A percentile compares a stretch with the other conserved stretches of the same genome.
phyloP scores from a whole-genome alignment of 2,113 vertebrate species.

The Chamaea fasciata region DNA sequence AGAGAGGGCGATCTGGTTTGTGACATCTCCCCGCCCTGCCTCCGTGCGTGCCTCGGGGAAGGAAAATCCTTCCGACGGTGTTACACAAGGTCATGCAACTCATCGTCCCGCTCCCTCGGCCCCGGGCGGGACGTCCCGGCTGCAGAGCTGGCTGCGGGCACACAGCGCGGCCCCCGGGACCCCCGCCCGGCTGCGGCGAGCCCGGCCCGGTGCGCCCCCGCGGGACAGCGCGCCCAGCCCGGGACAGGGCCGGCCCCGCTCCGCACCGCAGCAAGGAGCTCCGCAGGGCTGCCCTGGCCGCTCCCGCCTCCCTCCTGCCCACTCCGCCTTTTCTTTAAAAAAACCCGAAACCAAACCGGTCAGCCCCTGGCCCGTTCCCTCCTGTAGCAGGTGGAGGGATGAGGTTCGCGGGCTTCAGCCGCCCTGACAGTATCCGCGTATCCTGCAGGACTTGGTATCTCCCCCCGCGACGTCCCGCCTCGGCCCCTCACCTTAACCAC shows the following conservation, averaged over 20 bases:
- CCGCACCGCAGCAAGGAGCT: neutral
- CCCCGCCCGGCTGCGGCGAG: neutral
- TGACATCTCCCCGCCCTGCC: neutral
- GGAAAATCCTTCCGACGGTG: neutral
- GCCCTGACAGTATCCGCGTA: neutral
- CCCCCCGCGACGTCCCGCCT: neutral
- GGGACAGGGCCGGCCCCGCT: neutral
- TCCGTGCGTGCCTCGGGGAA: neutral
- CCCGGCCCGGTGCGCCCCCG: neutral
- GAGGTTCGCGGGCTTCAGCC: neutral
- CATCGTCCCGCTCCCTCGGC: neutral
- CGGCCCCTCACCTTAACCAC: constrained; percentile 88
- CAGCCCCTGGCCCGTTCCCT: neutral
- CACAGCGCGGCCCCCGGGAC: neutral
- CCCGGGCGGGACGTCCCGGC: neutral
- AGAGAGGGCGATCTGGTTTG: neutral
- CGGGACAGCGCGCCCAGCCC: neutral
- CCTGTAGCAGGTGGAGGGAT: neutral
- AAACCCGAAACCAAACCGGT: neutral
- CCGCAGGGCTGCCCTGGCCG: neutral
- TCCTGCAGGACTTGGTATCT: neutral
- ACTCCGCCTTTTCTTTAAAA: neutral
- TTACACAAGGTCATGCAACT: neutral
- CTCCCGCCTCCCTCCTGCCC: neutral
- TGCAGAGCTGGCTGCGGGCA: neutral